A percentile compares a stretch with the other conserved stretches of the same genome.
Conservation (phyloP, 92 coral and sea anemone species). For the Bergia sp. region DNA sequence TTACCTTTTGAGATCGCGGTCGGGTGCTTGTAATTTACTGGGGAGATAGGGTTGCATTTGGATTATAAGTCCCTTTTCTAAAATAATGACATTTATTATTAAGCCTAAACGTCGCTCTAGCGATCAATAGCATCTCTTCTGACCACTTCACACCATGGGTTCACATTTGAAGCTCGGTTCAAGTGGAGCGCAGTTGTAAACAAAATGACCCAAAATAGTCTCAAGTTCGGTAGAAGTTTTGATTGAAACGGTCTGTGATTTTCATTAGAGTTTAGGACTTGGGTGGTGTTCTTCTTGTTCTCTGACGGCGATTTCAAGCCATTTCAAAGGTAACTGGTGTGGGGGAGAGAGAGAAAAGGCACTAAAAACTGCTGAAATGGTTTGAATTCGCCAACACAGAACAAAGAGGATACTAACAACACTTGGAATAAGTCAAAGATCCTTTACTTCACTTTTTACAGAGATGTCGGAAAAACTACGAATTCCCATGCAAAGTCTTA, state of each 20-base stretch:
- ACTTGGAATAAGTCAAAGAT: too few species aligned
- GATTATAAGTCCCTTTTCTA: slow-evolving; percentile 3
- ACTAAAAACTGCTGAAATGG: too few species aligned
- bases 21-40: not conserved
- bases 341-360: too few species aligned
- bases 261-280: not conserved
- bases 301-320: too few species aligned
- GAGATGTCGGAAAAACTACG: too few species aligned
- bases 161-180: slow-evolving; percentile 14
- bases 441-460: too few species aligned
- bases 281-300: too few species aligned
- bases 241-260: not conserved
- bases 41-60: slow-evolving; percentile 20
- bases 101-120: slow-evolving; percentile 21
- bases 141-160: slow-evolving; percentile 19
- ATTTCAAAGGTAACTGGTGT: too few species aligned
- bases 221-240: not conserved
- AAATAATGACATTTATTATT: slow-evolving; percentile 25
- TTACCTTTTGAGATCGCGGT: not conserved
- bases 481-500: too few species aligned
- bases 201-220: too few species aligned
- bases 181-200: slow-evolving; percentile 18
- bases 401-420: too few species aligned
- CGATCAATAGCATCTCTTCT: slow-evolving; percentile 10
- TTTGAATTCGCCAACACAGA: too few species aligned